Evolutionary conservation across 1,140 invertebrate species (phyloP), one percentile per base, ranked within the genome.

Genomic region (Solenopsis invicta): DNA sequence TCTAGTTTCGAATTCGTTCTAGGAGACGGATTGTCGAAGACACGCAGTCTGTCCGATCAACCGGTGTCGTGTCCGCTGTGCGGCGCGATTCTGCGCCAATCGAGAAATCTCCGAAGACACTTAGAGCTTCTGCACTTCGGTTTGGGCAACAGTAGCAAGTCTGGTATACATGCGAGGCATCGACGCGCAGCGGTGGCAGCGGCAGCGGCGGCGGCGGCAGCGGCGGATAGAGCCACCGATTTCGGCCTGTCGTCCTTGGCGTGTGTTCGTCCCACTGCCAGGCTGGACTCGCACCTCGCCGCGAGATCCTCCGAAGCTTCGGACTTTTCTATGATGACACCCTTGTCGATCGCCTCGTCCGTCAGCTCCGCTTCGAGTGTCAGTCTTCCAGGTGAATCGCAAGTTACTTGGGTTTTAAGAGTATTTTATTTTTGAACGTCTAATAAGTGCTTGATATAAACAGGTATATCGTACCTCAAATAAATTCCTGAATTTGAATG

Each of bases 41-140:
- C 82, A 75, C 87, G 92, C 88, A 93, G 91, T 41, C 90, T 94
- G 78, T 94, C 94, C n/a, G 94, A 95, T 89, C 94, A 95, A 67
- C 94, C 94, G 24, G 92, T 93, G 5, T 92, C 93, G 18, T 95
- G 95, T 87, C 94, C 94, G 24, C 69, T 95, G 59, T 95, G 95
- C 67, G 94, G 94, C n/a, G 94, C 94, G 29, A 94, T 93, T n/a
- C 88, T 95, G 66, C 92, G 94, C 9, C 95, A 95, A 67, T 94
- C 94, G 6, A 89, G 95, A 77, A 95, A 95, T 77, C 92, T 95
- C 29, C 88, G 94, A 21, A 91, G 95, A 54, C 95, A 95, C 75
- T 92, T 95, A 87, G 94, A 95, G 78, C 88, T 95, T 13, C 89
- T 95, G 29, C 95, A 95, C 80, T 95, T 95, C 80, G 94, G 94